Evolutionary conservation across 1,140 invertebrate species (phyloP).

Genomic region (Aradophagus sp.): DNA sequence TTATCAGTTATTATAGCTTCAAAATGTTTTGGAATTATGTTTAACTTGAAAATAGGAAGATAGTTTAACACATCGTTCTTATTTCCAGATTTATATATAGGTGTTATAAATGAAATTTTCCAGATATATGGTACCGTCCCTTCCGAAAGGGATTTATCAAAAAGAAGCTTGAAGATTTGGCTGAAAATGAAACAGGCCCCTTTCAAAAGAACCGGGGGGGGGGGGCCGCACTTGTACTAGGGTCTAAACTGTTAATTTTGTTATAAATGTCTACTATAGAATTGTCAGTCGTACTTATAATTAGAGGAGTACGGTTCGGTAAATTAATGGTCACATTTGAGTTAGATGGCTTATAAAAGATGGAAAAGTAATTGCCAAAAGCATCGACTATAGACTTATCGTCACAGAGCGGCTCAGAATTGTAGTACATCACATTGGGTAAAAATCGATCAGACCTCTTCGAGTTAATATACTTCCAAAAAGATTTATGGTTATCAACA

Average conservation of each 20-base stretch:
- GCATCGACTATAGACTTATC: background rate
- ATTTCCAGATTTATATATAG: constrained; percentile 3
- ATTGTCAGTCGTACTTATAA: constrained; percentile 1
- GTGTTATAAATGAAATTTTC: constrained; percentile 10
- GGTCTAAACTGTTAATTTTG: constrained; percentile 3
- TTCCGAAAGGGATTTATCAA: constrained; percentile 5
- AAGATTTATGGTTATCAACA: background rate
- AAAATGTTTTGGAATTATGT: constrained; percentile 4
- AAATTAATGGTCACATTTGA: background rate
- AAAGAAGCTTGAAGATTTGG: constrained; percentile 4
- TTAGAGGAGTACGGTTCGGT: constrained; percentile 1
- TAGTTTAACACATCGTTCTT: constrained; percentile 10
- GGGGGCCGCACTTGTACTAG: background rate
- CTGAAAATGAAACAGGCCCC: constrained; percentile 1
- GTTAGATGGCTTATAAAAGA: constrained; percentile 1
- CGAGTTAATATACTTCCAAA: constrained; percentile 18
- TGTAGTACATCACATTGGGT: constrained; percentile 1
- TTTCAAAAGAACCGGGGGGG: constrained; percentile 4
- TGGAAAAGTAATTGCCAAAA: constrained; percentile 6
- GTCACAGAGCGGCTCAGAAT: background rate
- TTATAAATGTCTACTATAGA: constrained; percentile 3
- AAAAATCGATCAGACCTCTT: background rate
- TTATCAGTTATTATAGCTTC: constrained; percentile 7
- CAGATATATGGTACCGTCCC: constrained; percentile 1
- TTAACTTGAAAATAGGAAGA: constrained; percentile 3